A percentile compares a stretch with the other conserved stretches of the same genome.
Evolutionary conservation across 2,888 invertebrate genomes (phyloP).

Genomic region (Fissipunctia ypsillon): DNA sequence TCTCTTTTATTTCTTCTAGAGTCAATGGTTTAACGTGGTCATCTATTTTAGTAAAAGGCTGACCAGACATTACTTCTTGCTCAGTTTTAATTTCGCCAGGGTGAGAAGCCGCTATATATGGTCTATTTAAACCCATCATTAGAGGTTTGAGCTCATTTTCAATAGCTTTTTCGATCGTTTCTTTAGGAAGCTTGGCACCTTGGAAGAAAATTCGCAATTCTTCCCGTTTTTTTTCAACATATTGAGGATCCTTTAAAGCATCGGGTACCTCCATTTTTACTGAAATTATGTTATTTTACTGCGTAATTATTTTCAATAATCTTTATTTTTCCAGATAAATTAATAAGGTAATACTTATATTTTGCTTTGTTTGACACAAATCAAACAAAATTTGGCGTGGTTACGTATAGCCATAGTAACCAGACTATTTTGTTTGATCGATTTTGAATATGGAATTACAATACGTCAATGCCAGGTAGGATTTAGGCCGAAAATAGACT

Average conservation of each 20-base stretch:
- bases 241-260: conserved; percentile 69
- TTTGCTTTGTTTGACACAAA: conserved; percentile 52
- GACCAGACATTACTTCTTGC: conserved; percentile 87
- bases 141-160: conserved; percentile 84
- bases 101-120: conserved; percentile 83
- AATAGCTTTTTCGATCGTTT: conserved; percentile 79
- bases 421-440: conserved; percentile 59
- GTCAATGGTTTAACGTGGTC: conserved; percentile 80
- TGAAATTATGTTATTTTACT: not conserved
- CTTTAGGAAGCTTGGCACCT: conserved; percentile 78
- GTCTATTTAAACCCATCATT: conserved; percentile 67
- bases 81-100: conserved; percentile 81
- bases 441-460: conserved; percentile 61
- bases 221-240: conserved; percentile 78
- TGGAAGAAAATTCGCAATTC: conserved; percentile 82
- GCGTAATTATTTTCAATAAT: not conserved
- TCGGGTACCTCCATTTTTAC: conserved; percentile 72
- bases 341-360: conserved; percentile 3
- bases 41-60: conserved; percentile 84
- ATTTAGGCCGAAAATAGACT: too few relatives aligned
- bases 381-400: conserved; percentile 56
- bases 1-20: conserved; percentile 78
- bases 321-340: conserved; percentile 3
- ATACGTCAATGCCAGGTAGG: not conserved
- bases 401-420: conserved; percentile 57